A percentile compares a stretch with the other conserved stretches of the same genome.
Conservation (phyloP, 1,140 invertebrate species). For the Zaprionus lachaisei region DNA sequence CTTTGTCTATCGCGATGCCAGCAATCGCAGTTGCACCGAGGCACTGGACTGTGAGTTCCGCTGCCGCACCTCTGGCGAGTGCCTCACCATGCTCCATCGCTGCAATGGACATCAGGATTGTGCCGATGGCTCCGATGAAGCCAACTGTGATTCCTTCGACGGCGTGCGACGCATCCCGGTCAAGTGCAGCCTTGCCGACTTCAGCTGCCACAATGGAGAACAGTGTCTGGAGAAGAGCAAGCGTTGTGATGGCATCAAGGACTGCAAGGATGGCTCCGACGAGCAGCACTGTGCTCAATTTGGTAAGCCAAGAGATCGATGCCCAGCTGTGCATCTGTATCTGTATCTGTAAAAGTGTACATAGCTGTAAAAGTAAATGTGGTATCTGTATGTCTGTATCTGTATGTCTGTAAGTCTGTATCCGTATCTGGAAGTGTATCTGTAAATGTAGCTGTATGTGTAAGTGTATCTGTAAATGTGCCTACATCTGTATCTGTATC, state of each 20-base stretch:
- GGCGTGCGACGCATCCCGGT: slow-evolving; percentile 59
- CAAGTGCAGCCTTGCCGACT: slow-evolving; percentile 86
- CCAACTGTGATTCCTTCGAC: slow-evolving; percentile 85
- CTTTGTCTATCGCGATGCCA: slow-evolving; percentile 84
- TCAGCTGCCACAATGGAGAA: slow-evolving; percentile 86
- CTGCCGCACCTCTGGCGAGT: slow-evolving; percentile 87
- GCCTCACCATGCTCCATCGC: slow-evolving; percentile 87
- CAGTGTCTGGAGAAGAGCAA: slow-evolving; percentile 84
- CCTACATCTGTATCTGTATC: no score
- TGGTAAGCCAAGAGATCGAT: slow-evolving; percentile 56
- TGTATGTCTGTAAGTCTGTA: no score
- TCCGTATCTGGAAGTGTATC: no score
- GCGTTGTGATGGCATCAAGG: slow-evolving; percentile 90
- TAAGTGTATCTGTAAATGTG: background rate
- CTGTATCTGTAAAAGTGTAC: no score
- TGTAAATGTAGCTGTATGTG: background rate
- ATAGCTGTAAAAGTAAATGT: no score
- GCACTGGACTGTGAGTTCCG: slow-evolving; percentile 85
- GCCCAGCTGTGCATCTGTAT: background rate
- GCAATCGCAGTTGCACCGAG: slow-evolving; percentile 86
- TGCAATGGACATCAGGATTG: slow-evolving; percentile 91
- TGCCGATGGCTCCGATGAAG: slow-evolving; percentile 88
- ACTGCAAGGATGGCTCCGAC: slow-evolving; percentile 92
- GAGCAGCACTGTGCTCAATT: slow-evolving; percentile 87
- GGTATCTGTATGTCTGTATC: no score